A percentile compares a stretch with the other conserved stretches of the same genome.
Evolutionary conservation across 2,888 invertebrate genomes (phyloP).

Genomic region (Pyralis farinalis): DNA sequence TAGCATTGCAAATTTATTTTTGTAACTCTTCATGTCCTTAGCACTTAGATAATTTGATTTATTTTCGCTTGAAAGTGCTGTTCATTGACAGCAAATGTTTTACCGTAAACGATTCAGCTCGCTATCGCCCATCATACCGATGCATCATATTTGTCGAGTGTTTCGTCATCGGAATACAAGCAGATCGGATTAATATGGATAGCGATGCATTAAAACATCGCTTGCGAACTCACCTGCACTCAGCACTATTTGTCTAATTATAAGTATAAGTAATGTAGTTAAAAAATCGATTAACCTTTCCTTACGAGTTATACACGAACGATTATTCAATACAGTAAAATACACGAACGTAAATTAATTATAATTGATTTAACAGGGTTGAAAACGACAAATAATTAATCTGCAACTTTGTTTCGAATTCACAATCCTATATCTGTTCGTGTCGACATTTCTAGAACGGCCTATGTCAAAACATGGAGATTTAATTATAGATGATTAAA

Average conservation of each 20-base stretch:
- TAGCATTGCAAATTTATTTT: not conserved
- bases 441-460: not conserved
- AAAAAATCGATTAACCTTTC: conserved; percentile 11
- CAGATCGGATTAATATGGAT: conserved; percentile 54
- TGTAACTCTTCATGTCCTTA: conserved; percentile 17
- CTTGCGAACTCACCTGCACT: conserved; percentile 35
- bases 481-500: too few species aligned
- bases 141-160: conserved; percentile 74
- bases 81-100: conserved; percentile 16
- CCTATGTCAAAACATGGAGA: too few species aligned
- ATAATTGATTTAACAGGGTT: not conserved
- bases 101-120: conserved; percentile 40
- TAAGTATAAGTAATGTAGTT: conserved; percentile 1
- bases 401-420: conserved; percentile 4
- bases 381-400: not conserved
- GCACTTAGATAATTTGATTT: conserved; percentile 11
- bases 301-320: conserved; percentile 1
- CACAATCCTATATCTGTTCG: not conserved
- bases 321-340: not conserved
- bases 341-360: not conserved
- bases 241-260: conserved; percentile 9
- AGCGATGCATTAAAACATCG: conserved; percentile 54
- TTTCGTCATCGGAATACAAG: conserved; percentile 54
- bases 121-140: conserved; percentile 63
- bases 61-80: conserved; percentile 21